Conservation (phyloP, 2,888 invertebrate genomes). For the Perithous albicinctus region DNA sequence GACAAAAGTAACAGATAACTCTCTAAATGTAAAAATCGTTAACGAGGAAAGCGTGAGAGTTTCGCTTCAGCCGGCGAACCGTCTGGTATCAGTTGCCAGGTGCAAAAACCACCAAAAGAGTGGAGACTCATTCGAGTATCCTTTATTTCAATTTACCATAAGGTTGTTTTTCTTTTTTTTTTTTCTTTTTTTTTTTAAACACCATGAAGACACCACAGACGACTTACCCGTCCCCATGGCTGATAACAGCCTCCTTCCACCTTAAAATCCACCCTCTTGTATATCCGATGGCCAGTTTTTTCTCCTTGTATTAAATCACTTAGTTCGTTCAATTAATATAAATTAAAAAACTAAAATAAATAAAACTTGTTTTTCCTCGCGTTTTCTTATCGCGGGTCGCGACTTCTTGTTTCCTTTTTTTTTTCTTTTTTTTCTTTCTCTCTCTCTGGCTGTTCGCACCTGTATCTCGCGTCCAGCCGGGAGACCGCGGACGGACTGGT, state of each 20-base stretch:
- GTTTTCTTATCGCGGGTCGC: too few species aligned
- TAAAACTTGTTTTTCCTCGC: too few species aligned
- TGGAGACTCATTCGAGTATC: neutral
- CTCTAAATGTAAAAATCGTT: neutral
- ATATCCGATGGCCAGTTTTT: slow-evolving; percentile 76
- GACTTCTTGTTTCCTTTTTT: slow-evolving; percentile 16
- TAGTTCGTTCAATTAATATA: slow-evolving; percentile 25
- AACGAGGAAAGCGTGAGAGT: too few species aligned
- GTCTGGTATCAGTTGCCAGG: slow-evolving; percentile 29
- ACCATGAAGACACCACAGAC: slow-evolving; percentile 21
- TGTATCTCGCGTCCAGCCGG: slow-evolving; percentile 79
- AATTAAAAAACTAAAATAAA: slow-evolving; percentile 43
- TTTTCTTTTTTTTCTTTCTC: too few species aligned
- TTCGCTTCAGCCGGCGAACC: slow-evolving; percentile 44
- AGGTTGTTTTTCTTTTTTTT: neutral
- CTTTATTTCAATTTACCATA: neutral
- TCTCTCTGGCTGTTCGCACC: slow-evolving; percentile 40
- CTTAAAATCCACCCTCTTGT: slow-evolving; percentile 72
- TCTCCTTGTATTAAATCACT: slow-evolving; percentile 56
- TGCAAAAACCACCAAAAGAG: slow-evolving; percentile 27
- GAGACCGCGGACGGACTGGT: slow-evolving; percentile 84
- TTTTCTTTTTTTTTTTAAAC: neutral
- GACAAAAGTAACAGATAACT: too few species aligned
- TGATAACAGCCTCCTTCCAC: slow-evolving; percentile 79
- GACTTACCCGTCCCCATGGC: slow-evolving; percentile 83